Percentiles rank a stretch among this genome's conserved stretches.
These are phyloP conservation scores for Epiblema foenella DNA, from an alignment of 2,888 invertebrate genomes.

Conservation along the genomic window DNA sequence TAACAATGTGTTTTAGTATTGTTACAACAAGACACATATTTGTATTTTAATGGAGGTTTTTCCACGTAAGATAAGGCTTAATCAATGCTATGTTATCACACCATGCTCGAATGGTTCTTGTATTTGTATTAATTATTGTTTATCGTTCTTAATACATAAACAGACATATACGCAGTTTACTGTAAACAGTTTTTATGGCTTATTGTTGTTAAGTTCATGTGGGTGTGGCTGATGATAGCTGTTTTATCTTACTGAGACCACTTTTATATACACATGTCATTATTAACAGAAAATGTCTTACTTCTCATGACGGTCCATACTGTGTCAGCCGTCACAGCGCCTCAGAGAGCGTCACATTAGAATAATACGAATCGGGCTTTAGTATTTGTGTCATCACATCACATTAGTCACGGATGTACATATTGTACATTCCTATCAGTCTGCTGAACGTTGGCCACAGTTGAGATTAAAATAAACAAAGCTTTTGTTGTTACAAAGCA, in stretches of 20 bases:
- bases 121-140: neutral
- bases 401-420: too few species aligned
- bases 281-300: too few species aligned
- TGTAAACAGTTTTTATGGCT: slow-evolving; percentile 8
- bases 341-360: too few species aligned
- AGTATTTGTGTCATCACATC: too few species aligned
- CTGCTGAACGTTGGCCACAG: too few species aligned
- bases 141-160: neutral
- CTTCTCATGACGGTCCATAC: too few species aligned
- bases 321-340: too few species aligned
- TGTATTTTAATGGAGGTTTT: neutral
- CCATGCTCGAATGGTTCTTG: slow-evolving; percentile 2
- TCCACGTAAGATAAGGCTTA: neutral
- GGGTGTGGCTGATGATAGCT: neutral
- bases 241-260: neutral
- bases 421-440: too few species aligned
- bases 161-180: neutral
- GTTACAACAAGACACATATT: neutral
- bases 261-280: too few species aligned
- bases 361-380: too few species aligned
- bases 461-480: too few species aligned
- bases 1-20: neutral
- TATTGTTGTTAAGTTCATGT: neutral
- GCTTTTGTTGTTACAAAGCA: too few species aligned
- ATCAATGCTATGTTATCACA: slow-evolving; percentile 17